phyloP scores from a whole-genome alignment of 1,140 invertebrate species.

The Zaprionus gabonicus region DNA sequence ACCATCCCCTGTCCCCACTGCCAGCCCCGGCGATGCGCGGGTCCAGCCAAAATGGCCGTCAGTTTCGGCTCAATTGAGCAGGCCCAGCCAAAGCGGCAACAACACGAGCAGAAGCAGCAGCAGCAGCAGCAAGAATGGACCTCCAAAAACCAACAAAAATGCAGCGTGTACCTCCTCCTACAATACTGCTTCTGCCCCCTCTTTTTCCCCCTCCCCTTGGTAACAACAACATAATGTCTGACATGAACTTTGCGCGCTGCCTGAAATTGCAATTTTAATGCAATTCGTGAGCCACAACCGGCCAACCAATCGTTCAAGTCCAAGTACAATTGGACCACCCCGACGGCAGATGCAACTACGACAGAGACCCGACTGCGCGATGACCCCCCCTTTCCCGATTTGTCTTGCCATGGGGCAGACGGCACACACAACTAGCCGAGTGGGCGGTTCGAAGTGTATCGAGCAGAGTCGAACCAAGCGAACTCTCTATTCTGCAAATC shows the following conservation, averaged over 20 bases:
- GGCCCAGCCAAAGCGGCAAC: conserved; percentile 71
- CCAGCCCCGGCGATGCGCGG: no score
- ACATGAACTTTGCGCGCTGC: conserved; percentile 83
- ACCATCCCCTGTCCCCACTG: no score
- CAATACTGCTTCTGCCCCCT: conserved; percentile 16
- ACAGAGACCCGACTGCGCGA: conserved; percentile 47
- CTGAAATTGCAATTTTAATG: conserved; percentile 84
- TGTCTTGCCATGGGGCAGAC: conserved; percentile 1
- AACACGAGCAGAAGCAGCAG: conserved; percentile 2
- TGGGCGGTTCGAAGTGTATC: conserved; percentile 48
- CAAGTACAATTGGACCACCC: conserved; percentile 81
- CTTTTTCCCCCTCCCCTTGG: neutral
- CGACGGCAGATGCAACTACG: conserved; percentile 48
- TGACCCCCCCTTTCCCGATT: conserved; percentile 2
- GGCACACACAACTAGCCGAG: conserved; percentile 23
- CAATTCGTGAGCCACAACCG: conserved; percentile 76
- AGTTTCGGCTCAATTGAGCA: conserved; percentile 57
- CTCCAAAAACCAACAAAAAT: conserved; percentile 27
- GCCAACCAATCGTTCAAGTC: conserved; percentile 77
- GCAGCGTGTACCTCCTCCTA: conserved; percentile 70
- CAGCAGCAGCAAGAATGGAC: conserved; percentile 3
- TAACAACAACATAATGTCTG: conserved; percentile 70
- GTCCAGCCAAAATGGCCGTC: conserved; percentile 67
- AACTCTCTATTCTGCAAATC: neutral
- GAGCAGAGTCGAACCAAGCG: neutral